These are phyloP conservation scores for Rhamnusium bicolor DNA, from an alignment of 2,888 invertebrate genomes.

Conservation along the genomic window DNA sequence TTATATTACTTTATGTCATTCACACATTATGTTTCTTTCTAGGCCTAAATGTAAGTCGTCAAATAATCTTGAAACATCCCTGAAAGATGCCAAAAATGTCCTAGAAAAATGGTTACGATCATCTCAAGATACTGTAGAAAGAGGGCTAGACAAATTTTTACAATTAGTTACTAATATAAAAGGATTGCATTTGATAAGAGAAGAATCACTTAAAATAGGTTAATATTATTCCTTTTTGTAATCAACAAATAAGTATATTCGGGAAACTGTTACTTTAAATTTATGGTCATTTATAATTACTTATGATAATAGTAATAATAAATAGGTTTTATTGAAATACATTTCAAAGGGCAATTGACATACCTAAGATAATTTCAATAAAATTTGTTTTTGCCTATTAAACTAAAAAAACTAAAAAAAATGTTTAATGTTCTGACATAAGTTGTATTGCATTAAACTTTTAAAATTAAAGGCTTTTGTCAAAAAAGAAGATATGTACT, in stretches of 20 bases:
- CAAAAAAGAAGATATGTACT: too few relatives aligned
- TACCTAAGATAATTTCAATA: too few relatives aligned
- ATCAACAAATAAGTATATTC: conserved; percentile 17
- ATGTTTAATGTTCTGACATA: too few relatives aligned
- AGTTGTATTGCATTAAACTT: too few relatives aligned
- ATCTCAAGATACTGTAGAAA: conserved; percentile 74
- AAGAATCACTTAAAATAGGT: conserved; percentile 79
- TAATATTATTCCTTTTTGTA: conserved; percentile 40
- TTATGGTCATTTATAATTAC: too few relatives aligned
- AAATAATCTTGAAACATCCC: conserved; percentile 38
- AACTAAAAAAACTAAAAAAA: too few relatives aligned
- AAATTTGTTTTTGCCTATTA: too few relatives aligned
- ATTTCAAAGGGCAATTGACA: too few relatives aligned
- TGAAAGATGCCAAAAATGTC: conserved; percentile 67
- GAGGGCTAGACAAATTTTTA: conserved; percentile 76
- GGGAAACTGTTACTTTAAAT: not conserved
- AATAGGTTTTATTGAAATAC: too few relatives aligned
- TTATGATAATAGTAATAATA: too few relatives aligned
- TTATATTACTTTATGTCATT: not conserved
- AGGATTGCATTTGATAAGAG: conserved; percentile 81
- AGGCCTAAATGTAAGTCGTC: conserved; percentile 61
- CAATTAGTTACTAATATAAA: conserved; percentile 80
- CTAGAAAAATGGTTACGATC: conserved; percentile 79
- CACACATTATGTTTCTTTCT: conserved; percentile 30
- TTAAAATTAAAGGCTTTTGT: too few relatives aligned